phyloP scores from a whole-genome alignment of 1,140 invertebrate genomes.

The Mactra quadrangularis region DNA sequence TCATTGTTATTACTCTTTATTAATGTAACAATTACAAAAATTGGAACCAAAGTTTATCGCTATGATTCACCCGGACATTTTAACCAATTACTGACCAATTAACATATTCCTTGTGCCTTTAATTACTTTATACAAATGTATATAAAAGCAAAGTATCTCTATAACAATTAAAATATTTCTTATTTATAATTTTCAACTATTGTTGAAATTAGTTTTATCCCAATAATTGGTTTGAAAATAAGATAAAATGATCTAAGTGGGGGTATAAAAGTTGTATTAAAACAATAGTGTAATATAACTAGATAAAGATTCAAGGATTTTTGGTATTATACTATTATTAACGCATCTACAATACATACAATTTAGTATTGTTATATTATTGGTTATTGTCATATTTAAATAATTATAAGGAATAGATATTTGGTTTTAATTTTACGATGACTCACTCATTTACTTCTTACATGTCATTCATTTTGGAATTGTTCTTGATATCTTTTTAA shows the following conservation, averaged over 20 bases:
- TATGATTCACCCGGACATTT: conserved; percentile 31
- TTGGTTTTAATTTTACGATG: too few species aligned
- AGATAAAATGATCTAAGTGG: conserved; percentile 15
- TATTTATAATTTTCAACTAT: background rate
- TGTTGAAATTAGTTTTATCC: conserved; percentile 20
- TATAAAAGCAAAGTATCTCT: background rate
- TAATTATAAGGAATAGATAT: background rate
- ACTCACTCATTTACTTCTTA: too few species aligned
- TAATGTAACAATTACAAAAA: conserved; percentile 19
- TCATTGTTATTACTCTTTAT: background rate
- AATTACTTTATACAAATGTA: conserved; percentile 11
- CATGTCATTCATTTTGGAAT: too few species aligned
- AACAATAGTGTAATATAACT: conserved; percentile 59
- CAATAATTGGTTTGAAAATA: conserved; percentile 35
- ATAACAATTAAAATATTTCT: conserved; percentile 45
- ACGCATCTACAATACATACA: conserved; percentile 8
- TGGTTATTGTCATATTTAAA: conserved; percentile 17
- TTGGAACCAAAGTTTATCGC: conserved; percentile 32
- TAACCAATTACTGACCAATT: conserved; percentile 44
- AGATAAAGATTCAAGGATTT: conserved; percentile 48
- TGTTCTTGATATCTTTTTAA: too few species aligned
- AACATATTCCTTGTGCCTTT: conserved; percentile 27
- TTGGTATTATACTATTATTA: background rate
- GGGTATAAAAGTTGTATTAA: conserved; percentile 58
- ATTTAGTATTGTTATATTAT: conserved; percentile 38